Evolutionary conservation across 2,797 vertebrate genomes (phyloP), one percentile per base, ranked within the genome.

Genomic region (Myotis vivesi): DNA sequence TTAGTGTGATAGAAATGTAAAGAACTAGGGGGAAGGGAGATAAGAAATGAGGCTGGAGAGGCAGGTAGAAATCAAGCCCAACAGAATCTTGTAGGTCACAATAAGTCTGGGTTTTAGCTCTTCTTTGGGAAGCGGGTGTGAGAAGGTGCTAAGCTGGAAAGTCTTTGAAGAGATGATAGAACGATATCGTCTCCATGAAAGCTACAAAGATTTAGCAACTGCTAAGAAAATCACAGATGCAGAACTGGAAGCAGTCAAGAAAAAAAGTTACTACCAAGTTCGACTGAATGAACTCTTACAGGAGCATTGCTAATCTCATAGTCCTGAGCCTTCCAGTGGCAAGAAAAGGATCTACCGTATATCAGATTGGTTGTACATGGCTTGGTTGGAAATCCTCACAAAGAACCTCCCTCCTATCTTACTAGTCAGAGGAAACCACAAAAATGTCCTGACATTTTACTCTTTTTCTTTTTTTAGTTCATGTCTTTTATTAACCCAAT

Each of bases 311-410:
- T 76, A 99, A 99, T 95, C 98, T 99, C 90, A 98, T 99, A 87
- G 98, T 99, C 93, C 97, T 99, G 99, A 99, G 99, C 98, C 98
- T 99, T 97, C 99, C 99, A 59, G 99, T 99, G 77, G 99, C 99
- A 86, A 99, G 99, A 94, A 99, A 99, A 98, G 99, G 98, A 96
- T 98, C 98, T 1, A 2, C 25, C 57, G 0, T 13, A 98, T 99
- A 87, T 99, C 99, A 4, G 99, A 99, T 94, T 98, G 99, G 97
- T 98, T 99, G 87, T 99, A 99, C 96, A 99, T 99, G 99, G 99
- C 99, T 93, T 99, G 99, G 99, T 96, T 99, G 97, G 99, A 99
- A 97, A 98, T 98, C 69, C 99, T 99, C 95, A 99, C 99, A 1
- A 99, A 99, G 97, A 99, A 99, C 96, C 99, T 99, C 72, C 99